Evolutionary conservation across 2,113 vertebrate genomes (phyloP).

Genomic region (Nansenia antarctica): DNA sequence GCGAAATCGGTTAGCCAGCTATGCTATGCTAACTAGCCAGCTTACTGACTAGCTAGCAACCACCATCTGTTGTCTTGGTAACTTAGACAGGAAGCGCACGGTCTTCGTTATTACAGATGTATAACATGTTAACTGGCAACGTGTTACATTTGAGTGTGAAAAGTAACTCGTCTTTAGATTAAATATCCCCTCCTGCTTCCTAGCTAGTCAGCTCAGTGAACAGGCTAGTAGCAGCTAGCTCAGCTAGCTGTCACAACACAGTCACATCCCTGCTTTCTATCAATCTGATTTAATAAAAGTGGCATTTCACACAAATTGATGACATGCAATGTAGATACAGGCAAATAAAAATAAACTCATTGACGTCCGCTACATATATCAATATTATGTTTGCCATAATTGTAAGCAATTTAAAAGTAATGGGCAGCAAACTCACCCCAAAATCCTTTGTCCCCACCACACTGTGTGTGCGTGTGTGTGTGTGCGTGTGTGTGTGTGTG

Average conservation of each 20-base stretch:
- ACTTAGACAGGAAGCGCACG: neutral
- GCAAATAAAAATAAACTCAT: neutral
- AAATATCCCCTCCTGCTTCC: neutral
- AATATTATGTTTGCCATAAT: conserved; percentile 7
- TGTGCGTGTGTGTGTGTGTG: too few species aligned
- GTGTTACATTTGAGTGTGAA: neutral
- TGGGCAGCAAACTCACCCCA: conserved; percentile 60
- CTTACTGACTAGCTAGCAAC: neutral
- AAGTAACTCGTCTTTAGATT: neutral
- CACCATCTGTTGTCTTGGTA: neutral
- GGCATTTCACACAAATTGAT: conserved; percentile 23
- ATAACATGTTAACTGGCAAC: neutral
- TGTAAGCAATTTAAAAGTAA: conserved; percentile 11
- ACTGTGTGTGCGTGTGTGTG: too few species aligned
- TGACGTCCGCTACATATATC: neutral
- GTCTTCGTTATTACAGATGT: neutral
- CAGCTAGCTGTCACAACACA: neutral
- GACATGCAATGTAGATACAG: conserved; percentile 43
- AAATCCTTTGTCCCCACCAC: conserved; percentile 48
- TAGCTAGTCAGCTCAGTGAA: neutral
- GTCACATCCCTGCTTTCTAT: neutral
- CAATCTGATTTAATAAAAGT: conserved; percentile 13
- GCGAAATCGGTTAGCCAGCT: too few species aligned
- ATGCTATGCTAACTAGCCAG: neutral
- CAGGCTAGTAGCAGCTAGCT: neutral